A percentile compares a stretch with the other conserved stretches of the same genome.
phyloP scores from a whole-genome alignment of 2,888 invertebrate genomes.

The Drosophila nr. perissopoda region DNA sequence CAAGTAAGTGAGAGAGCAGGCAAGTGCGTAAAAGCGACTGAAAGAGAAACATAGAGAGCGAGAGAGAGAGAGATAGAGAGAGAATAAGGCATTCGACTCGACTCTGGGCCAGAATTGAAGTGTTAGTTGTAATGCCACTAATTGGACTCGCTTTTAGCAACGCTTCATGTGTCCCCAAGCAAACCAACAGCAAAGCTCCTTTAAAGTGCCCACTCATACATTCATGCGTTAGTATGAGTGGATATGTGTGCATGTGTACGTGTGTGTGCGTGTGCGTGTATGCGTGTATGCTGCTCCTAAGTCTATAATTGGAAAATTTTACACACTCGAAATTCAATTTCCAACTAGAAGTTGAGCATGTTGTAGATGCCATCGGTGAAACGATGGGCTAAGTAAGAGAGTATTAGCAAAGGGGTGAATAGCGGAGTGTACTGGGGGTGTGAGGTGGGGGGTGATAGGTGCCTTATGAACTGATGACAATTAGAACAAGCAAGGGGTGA shows the following conservation, averaged over 20 bases:
- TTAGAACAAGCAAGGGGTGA: neutral
- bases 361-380: conserved; percentile 9
- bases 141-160: conserved; percentile 81
- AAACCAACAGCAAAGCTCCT: conserved; percentile 56
- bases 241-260: conserved; percentile 7
- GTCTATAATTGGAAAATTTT: conserved; percentile 80
- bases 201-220: conserved; percentile 47
- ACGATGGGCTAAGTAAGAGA: conserved; percentile 43
- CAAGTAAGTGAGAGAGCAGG: conserved; percentile 32
- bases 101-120: conserved; percentile 72
- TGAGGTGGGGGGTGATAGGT: neutral
- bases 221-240: conserved; percentile 7
- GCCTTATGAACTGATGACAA: conserved; percentile 2
- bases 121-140: conserved; percentile 83
- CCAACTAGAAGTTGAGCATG: conserved; percentile 30
- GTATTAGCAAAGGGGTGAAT: conserved; percentile 35
- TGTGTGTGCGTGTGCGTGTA: conserved; percentile 8
- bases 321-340: conserved; percentile 79
- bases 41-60: neutral
- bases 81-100: conserved; percentile 7
- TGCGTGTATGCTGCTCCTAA: conserved; percentile 41
- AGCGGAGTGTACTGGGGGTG: neutral
- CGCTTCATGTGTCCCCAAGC: conserved; percentile 66
- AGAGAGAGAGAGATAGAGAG: neutral
- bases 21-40: conserved; percentile 16